Evolutionary conservation across 1,140 invertebrate genomes (phyloP).

Genomic region (Cyrtorhinus lividipennis): DNA sequence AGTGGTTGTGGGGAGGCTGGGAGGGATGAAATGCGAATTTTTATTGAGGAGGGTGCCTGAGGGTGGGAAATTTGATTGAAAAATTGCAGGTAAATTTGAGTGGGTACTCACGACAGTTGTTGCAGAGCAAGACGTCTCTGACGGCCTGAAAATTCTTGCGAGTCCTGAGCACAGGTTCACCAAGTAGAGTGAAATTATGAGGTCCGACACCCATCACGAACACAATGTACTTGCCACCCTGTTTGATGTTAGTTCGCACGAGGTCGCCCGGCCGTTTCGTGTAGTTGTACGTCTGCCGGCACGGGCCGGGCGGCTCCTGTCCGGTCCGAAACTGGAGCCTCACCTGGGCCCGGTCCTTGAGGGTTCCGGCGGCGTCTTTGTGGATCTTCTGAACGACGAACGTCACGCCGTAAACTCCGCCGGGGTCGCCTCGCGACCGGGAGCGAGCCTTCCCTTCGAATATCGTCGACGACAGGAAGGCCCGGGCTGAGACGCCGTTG

Average conservation of each 20-base stretch:
- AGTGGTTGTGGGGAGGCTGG: too few relatives aligned
- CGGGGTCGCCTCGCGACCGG: slow-evolving; percentile 36
- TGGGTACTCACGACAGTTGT: slow-evolving; percentile 29
- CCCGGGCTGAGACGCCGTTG: slow-evolving; percentile 41
- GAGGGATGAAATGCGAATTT: too few relatives aligned
- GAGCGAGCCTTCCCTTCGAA: slow-evolving; percentile 48
- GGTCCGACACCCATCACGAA: slow-evolving; percentile 48
- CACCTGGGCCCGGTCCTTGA: slow-evolving; percentile 36
- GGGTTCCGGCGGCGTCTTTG: slow-evolving; percentile 38
- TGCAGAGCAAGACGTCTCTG: slow-evolving; percentile 26
- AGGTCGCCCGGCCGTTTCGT: slow-evolving; percentile 19
- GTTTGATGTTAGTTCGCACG: slow-evolving; percentile 40
- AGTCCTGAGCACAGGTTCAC: slow-evolving; percentile 36
- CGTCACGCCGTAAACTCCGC: slow-evolving; percentile 43
- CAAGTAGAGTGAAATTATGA: slow-evolving; percentile 46
- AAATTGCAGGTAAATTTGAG: background rate
- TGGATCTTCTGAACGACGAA: slow-evolving; percentile 47
- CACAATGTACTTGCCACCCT: slow-evolving; percentile 46
- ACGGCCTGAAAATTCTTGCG: slow-evolving; percentile 28
- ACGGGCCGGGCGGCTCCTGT: slow-evolving; percentile 27
- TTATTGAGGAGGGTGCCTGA: too few relatives aligned
- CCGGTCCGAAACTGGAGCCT: slow-evolving; percentile 35
- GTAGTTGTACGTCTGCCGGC: slow-evolving; percentile 23
- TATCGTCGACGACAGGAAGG: slow-evolving; percentile 43
- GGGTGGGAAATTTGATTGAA: background rate